Evolutionary conservation across 2,888 invertebrate genomes (phyloP).

Genomic region (Eugnorisma glareosa): DNA sequence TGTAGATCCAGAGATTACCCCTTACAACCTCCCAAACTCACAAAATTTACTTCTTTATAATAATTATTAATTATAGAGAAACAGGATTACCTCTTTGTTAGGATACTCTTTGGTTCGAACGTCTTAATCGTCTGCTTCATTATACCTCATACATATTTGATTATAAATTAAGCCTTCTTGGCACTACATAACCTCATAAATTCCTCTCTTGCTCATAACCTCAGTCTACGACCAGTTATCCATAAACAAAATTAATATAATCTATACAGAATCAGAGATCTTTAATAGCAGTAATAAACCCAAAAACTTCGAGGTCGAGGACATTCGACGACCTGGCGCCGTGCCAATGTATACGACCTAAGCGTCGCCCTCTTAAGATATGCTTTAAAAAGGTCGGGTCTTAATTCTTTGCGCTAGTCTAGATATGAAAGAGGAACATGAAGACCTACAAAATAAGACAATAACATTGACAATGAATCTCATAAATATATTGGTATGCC

Average conservation of each 20-base stretch:
- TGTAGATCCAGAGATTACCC: too few relatives aligned
- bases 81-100: neutral
- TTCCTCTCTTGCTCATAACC: neutral
- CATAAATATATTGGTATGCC: neutral
- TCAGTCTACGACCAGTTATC: constrained; percentile 2
- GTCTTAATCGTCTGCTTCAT: neutral
- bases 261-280: constrained; percentile 47
- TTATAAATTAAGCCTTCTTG: neutral
- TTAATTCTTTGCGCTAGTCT: constrained; percentile 23
- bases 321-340: constrained; percentile 38
- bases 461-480: neutral
- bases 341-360: constrained; percentile 52
- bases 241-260: constrained; percentile 42
- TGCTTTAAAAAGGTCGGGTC: constrained; percentile 26
- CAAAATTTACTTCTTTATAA: too few relatives aligned
- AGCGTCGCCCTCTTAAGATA: constrained; percentile 30
- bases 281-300: constrained; percentile 53
- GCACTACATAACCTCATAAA: neutral
- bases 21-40: too few relatives aligned
- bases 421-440: neutral
- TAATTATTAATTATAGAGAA: too few relatives aligned
- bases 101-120: neutral
- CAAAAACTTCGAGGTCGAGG: constrained; percentile 36
- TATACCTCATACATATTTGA: neutral
- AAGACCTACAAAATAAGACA: neutral